Percentiles rank a stretch among this genome's conserved stretches.
Conservation (phyloP, 2,888 invertebrate species). For the Lymantria monacha region DNA sequence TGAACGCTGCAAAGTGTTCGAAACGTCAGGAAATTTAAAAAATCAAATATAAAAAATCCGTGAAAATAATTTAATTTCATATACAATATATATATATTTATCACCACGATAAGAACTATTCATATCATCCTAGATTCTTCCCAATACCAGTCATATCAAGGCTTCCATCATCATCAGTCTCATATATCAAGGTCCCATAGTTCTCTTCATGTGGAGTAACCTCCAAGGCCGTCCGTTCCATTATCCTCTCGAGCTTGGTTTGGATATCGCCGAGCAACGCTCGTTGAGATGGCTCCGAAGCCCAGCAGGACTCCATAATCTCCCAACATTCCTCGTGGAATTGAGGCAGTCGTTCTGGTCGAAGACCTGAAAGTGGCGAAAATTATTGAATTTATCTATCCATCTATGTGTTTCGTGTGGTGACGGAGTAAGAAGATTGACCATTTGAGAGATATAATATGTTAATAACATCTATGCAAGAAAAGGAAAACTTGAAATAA, state of each 20-base stretch:
- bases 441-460: no score
- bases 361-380: conserved; percentile 81
- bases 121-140: background rate
- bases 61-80: no score
- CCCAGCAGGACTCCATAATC: conserved; percentile 93
- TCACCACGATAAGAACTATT: no score
- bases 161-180: conserved; percentile 48
- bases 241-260: conserved; percentile 83
- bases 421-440: no score
- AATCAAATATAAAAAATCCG: no score
- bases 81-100: no score
- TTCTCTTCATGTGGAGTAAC: conserved; percentile 10
- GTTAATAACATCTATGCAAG: no score
- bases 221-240: conserved; percentile 31
- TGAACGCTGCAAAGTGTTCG: no score
- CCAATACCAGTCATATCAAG: conserved; percentile 48
- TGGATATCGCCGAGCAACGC: conserved; percentile 91
- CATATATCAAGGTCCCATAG: conserved; percentile 11
- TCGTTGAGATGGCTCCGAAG: conserved; percentile 86
- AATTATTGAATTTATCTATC: background rate
- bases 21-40: no score
- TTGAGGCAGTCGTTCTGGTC: conserved; percentile 89
- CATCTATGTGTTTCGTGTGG: no score
- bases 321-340: conserved; percentile 92
- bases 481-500: no score